Percentiles rank a stretch among this genome's conserved stretches.
Evolutionary conservation across 2,888 invertebrate species (phyloP).

Genomic region (Thecocarcelia acutangulata): DNA sequence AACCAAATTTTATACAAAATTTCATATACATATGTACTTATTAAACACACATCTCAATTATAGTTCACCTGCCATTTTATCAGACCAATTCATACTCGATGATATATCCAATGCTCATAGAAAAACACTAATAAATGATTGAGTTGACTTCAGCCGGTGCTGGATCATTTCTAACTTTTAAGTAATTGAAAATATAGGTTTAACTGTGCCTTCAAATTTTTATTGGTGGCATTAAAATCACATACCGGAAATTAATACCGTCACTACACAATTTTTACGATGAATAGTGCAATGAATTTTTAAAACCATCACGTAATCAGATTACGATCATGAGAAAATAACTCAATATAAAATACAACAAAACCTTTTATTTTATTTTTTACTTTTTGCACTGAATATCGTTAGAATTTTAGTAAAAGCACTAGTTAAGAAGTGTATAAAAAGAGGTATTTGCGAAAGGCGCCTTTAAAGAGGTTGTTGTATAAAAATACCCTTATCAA

Average conservation of each 20-base stretch:
- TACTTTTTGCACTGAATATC: no score
- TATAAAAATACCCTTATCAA: no score
- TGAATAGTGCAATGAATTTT: not conserved
- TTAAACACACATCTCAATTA: no score
- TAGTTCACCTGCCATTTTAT: constrained; percentile 58
- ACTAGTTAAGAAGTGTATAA: no score
- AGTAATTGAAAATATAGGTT: constrained; percentile 20
- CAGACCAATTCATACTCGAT: not conserved
- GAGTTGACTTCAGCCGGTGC: constrained; percentile 17
- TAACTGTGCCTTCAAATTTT: constrained; percentile 23
- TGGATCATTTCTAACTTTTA: constrained; percentile 1
- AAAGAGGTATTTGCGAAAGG: no score
- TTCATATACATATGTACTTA: no score
- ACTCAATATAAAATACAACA: not conserved
- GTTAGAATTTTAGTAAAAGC: no score
- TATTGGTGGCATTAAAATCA: constrained; percentile 52
- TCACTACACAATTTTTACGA: not conserved
- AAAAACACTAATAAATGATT: not conserved
- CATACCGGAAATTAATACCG: constrained; percentile 60
- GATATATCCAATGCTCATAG: no score
- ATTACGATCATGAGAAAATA: constrained; percentile 9
- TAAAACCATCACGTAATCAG: constrained; percentile 19
- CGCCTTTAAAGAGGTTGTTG: no score
- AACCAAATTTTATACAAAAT: no score
- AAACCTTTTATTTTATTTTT: no score